Evolutionary conservation across 2,113 vertebrate species (phyloP).

Genomic region (Sterna hirundo): DNA sequence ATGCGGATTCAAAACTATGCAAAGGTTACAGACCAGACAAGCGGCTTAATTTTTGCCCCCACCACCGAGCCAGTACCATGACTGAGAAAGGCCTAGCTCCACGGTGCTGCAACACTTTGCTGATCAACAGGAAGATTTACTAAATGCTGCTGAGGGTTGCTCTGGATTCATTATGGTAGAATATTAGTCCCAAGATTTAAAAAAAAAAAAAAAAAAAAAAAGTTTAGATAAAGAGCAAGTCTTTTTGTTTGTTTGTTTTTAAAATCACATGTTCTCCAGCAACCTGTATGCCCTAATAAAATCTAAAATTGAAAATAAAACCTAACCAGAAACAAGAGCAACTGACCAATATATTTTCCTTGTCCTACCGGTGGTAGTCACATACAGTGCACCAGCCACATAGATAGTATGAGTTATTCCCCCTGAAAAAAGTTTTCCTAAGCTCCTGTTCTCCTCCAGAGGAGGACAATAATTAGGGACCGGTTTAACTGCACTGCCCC

Average conservation of each 20-base stretch:
- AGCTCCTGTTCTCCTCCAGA: neutral
- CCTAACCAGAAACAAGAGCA: neutral
- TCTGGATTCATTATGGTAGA: neutral
- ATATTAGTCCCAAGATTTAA: too few species aligned
- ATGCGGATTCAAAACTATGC: neutral
- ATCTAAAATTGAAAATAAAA: neutral
- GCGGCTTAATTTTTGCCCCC: neutral
- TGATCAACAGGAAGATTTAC: neutral
- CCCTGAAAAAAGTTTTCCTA: neutral
- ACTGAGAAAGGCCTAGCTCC: neutral
- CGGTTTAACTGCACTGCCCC: neutral
- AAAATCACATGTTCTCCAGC: neutral
- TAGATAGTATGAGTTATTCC: rapidly evolving
- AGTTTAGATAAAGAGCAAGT: neutral
- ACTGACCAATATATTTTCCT: neutral
- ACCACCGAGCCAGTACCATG: neutral
- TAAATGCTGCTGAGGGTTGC: neutral
- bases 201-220: neutral
- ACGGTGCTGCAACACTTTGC: neutral
- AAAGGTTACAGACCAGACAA: neutral
- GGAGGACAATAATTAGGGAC: neutral
- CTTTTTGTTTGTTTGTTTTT: neutral
- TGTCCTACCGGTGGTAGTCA: neutral
- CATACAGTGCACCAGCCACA: rapidly evolving
- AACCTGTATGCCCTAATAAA: neutral